Base-by-base conservation (phyloP, 1,140 invertebrate genomes). In the Apocrypta bakeri region DNA sequence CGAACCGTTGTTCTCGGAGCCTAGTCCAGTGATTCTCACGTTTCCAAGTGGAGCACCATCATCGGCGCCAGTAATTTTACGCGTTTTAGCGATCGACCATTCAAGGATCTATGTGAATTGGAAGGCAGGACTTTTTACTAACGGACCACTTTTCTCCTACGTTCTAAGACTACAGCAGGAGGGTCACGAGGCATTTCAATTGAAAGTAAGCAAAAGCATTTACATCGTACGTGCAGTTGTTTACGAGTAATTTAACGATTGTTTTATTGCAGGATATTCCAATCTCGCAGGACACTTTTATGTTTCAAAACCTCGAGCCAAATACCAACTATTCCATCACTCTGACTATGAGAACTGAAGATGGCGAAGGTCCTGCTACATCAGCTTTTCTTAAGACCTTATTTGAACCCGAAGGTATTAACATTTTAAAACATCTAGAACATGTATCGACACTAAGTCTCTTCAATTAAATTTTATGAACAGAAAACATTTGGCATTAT, bases 91-190 rank as follows among this genome's bases (percentile, higher is more conserved):
- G 0, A 94, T 97, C 42, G 97, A 98, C 88, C 94, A 96, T n/a
- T 95, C 94, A 83, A 94, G 97, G 84, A 95, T 98, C 33, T 96
- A 96, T 79, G 94, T 98, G 17, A 96, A 95, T 84, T 98, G 97
- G 97, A 94, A 95, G 90, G 95, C 96, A 7, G 97, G 97, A 17
- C 93, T 94, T 14, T 97, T 97, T 88, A 95, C 96, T 29, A 98
- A 98, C 90, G 97, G 97, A 77, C 96, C 96, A 82, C 93, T 98
- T 84, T 94, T 97, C 68, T 96, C 96, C 66, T 98, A 98, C 92
- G 95, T 96, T 73, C 91, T 98, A 68, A 93, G 95, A 86, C 89
- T 92, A 85, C 90, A 90, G 90, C 89, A 90, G 87, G 93, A 93
- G 85, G 94, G 94, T 78, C 94, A 94, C 87, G 81, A 83, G 48